Conservation (phyloP, 2,113 vertebrate species). For the Cricetomys ansorgei region DNA sequence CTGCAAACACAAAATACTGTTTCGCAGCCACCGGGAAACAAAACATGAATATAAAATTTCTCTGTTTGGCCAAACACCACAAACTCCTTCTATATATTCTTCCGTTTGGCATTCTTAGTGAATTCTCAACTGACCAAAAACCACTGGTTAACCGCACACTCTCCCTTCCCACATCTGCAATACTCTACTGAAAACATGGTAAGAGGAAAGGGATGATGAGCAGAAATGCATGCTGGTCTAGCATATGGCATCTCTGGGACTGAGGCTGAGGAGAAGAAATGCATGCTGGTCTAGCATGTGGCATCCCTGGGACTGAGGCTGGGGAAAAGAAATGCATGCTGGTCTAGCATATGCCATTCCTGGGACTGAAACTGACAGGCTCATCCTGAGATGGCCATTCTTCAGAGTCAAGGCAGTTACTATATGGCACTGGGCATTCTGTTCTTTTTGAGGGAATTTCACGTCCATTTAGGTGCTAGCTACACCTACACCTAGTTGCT, state of each 20-base stretch:
- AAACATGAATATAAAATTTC: not conserved
- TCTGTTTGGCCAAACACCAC: not conserved
- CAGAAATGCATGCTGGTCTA: too few species aligned
- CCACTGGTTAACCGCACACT: not conserved
- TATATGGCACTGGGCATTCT: not conserved
- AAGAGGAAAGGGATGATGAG: not conserved
- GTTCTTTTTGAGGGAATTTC: not conserved
- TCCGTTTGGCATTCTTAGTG: not conserved
- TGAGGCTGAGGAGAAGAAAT: too few species aligned
- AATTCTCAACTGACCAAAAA: not conserved
- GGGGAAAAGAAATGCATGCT: accelerated
- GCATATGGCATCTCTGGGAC: accelerated
- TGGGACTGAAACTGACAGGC: too few species aligned
- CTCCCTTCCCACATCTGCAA: not conserved
- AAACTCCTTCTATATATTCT: not conserved
- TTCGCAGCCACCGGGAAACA: not conserved
- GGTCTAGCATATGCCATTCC: accelerated
- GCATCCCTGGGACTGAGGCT: too few species aligned
- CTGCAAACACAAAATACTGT: not conserved
- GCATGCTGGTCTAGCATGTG: accelerated
- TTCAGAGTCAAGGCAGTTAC: not conserved
- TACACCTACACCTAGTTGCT: too few species aligned
- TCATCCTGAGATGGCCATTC: not conserved
- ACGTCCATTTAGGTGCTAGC: not conserved
- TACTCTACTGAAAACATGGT: not conserved